Conservation (phyloP, 2,797 vertebrate genomes). For the Lagodon rhomboides region DNA sequence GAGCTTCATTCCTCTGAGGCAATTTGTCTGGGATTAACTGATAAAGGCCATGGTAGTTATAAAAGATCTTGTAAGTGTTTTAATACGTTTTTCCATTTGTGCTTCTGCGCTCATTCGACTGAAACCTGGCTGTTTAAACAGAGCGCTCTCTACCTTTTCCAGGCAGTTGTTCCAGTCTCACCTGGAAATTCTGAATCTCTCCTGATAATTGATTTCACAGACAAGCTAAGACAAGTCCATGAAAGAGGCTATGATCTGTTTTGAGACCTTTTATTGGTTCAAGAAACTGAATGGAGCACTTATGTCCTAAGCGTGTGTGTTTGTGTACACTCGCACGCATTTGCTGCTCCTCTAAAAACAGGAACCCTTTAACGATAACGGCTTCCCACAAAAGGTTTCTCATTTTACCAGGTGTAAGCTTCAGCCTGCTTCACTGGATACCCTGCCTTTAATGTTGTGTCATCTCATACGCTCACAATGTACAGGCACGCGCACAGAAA, state of each 20-base stretch:
- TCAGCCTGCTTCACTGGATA: slow-evolving; percentile 50
- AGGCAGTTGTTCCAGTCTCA: slow-evolving; percentile 11
- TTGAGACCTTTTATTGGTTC: background rate
- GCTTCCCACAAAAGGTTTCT: slow-evolving; percentile 24
- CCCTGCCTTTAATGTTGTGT: slow-evolving; percentile 36
- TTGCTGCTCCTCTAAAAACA: slow-evolving; percentile 14
- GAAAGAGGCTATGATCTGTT: slow-evolving; percentile 10
- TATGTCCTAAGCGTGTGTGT: background rate
- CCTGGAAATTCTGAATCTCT: slow-evolving; percentile 5
- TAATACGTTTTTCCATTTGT: slow-evolving; percentile 15
- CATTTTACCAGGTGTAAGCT: slow-evolving; percentile 55
- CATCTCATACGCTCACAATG: slow-evolving; percentile 36
- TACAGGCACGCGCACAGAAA: slow-evolving; percentile 33
- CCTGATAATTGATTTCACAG: slow-evolving; percentile 25
- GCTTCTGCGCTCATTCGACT: background rate
- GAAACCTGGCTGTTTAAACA: background rate
- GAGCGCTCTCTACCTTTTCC: slow-evolving; percentile 5
- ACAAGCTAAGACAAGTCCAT: slow-evolving; percentile 3
- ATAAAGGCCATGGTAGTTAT: slow-evolving; percentile 1
- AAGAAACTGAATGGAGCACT: background rate
- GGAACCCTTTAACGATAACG: slow-evolving; percentile 15
- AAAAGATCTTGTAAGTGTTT: slow-evolving; percentile 18
- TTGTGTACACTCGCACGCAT: background rate
- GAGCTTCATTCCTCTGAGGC: background rate
- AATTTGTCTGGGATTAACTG: slow-evolving; percentile 23